Conservation (phyloP, 2,888 invertebrate species). For the Cepaea hortensis region DNA sequence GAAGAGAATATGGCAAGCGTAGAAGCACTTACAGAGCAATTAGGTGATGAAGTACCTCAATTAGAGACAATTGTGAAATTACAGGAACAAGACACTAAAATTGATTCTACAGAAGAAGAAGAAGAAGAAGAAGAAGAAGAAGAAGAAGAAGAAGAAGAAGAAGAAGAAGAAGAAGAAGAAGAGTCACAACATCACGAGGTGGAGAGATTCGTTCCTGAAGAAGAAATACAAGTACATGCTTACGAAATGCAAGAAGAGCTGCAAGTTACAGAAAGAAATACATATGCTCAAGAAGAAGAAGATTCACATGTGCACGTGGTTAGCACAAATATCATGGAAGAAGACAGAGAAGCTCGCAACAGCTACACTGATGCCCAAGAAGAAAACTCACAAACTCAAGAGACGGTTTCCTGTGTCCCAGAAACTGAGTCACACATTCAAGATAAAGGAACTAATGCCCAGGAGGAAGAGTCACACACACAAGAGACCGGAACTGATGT, state of each 20-base stretch:
- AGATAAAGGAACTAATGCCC: background rate
- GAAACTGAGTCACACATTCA: background rate
- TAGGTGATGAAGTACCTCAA: too few relatives aligned
- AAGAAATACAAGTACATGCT: background rate
- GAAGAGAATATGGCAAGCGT: too few relatives aligned
- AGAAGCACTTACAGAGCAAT: background rate
- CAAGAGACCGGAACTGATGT: background rate
- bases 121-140: background rate
- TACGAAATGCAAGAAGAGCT: background rate
- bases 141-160: background rate
- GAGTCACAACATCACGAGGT: background rate
- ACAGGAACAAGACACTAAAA: background rate
- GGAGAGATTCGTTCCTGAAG: background rate
- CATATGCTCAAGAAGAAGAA: background rate
- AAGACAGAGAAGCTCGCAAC: too few relatives aligned
- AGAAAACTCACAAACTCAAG: background rate
- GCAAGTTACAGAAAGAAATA: background rate
- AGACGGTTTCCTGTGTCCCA: background rate
- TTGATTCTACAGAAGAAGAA: background rate
- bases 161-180: background rate
- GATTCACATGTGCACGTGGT: background rate
- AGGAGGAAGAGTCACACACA: background rate
- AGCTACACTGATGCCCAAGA: too few relatives aligned
- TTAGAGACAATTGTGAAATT: background rate
- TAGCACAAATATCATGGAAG: too few relatives aligned